Base-by-base conservation (phyloP, 2,797 vertebrate genomes). In the Balearica regulorum region DNA sequence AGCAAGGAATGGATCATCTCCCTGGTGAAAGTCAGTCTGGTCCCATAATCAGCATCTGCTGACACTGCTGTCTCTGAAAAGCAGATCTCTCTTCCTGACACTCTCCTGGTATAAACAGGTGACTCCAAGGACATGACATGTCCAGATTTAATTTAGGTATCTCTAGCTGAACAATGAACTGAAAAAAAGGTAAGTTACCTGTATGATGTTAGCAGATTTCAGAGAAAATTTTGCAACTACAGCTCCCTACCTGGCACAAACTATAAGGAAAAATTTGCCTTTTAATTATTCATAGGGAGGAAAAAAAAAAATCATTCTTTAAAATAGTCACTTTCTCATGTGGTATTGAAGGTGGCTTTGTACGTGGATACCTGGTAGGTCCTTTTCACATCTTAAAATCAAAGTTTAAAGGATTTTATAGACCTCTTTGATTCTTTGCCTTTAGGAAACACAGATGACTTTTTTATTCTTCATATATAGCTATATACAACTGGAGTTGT, bases 91-190 rank as follows among this genome's bases (percentile, higher is more conserved):
- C 37, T 86, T 94, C 76, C 85, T 91, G 51, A 79, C 12, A 5
- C n/a, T 86, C 19, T 91, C 48, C n/a, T 54, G 15, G 15, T 75
- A 55, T n/a, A 78, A 88, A 44, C 3, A 11, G 76, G 51, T 91
- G 76, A 87, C 58, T 92, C 62, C 85, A 93, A 91, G 78, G 92
- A 49, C 9, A 0, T 79, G 57, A 49, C 5, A 8, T 16, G 35
- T 69, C 73, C 73, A 82, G 60, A 91, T 81, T 88, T 94, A 91
- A 76, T 94, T 94, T 87, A 44, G 41, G 16, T 79, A 33, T 79
- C 26, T 92, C 83, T 90, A 92, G 60, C 57, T 75, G 83, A 85
- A 44, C 64, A 89, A 43, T 79, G 79, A 93, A 54, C 58, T 95
- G 90, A 88, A 89, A 94, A 95, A 93, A 79, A 71, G 28, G 5